phyloP scores from a whole-genome alignment of 1,140 invertebrate species.

The Macrosteles quadrilineatus region DNA sequence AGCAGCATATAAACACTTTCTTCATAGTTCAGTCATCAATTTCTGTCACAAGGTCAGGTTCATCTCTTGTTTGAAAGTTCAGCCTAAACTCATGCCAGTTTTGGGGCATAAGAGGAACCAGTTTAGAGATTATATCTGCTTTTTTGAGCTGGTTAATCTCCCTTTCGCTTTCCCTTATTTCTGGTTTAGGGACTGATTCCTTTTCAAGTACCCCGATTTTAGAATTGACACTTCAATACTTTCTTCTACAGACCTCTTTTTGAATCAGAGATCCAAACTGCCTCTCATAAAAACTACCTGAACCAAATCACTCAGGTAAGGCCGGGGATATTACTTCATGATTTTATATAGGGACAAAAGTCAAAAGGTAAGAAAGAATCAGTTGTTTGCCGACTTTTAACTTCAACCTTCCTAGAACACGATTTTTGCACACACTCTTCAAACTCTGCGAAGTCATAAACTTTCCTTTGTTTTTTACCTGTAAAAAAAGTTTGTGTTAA shows the following conservation, averaged over 20 bases:
- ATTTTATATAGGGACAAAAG: background rate
- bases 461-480: constrained; percentile 22
- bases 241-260: background rate
- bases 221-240: background rate
- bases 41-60: constrained; percentile 10
- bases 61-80: background rate
- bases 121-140: constrained; percentile 13
- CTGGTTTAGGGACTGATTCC: constrained; percentile 6
- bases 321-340: background rate
- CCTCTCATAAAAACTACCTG: constrained; percentile 1
- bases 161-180: constrained; percentile 4
- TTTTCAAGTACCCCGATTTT: constrained; percentile 9
- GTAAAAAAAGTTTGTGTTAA: background rate
- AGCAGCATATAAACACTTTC: background rate
- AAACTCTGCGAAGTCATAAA: constrained; percentile 26
- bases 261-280: background rate
- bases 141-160: constrained; percentile 4
- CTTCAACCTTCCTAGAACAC: background rate
- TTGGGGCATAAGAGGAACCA: constrained; percentile 8
- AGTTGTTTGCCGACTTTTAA: background rate
- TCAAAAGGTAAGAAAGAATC: constrained; percentile 1
- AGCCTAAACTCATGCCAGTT: background rate
- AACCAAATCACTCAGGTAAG: constrained; percentile 18
- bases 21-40: constrained; percentile 14
- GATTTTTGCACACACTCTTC: constrained; percentile 14